phyloP scores from a whole-genome alignment of 37 sponge, comb jelly and placozoan genomes.

The Tethya wilhelma region DNA sequence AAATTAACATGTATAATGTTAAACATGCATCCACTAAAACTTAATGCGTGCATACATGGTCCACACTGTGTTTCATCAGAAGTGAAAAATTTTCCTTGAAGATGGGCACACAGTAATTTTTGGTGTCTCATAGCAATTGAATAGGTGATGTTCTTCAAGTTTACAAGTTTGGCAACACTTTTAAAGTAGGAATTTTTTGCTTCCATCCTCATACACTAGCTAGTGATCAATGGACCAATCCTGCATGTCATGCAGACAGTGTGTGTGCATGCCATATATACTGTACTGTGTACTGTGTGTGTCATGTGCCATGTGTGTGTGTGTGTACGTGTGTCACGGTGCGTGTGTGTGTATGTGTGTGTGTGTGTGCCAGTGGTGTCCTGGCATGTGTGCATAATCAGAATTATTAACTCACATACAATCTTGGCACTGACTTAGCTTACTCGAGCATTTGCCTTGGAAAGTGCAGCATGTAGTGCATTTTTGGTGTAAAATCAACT shows the following conservation, averaged over 20 bases:
- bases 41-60: slow-evolving; percentile 13
- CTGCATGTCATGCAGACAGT: neutral
- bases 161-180: slow-evolving; percentile 15
- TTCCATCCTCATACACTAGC: slow-evolving; percentile 44
- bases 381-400: too few relatives aligned
- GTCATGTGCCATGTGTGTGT: too few relatives aligned
- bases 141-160: slow-evolving; percentile 19
- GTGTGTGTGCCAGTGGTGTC: too few relatives aligned
- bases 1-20: neutral
- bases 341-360: too few relatives aligned
- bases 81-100: slow-evolving; percentile 36
- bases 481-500: slow-evolving; percentile 5
- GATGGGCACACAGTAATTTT: slow-evolving; percentile 15
- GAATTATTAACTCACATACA: neutral
- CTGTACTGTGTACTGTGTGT: too few relatives aligned
- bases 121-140: slow-evolving; percentile 23
- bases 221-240: slow-evolving; percentile 12
- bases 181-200: slow-evolving; percentile 41
- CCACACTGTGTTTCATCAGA: slow-evolving; percentile 29
- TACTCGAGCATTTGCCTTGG: slow-evolving; percentile 8
- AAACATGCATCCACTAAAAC: neutral
- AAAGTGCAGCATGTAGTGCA: slow-evolving; percentile 45
- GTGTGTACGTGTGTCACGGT: too few relatives aligned
- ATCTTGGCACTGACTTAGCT: too few relatives aligned
- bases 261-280: neutral